phyloP scores from a whole-genome alignment of 1,140 invertebrate species.

The Drosophila aff. region DNA sequence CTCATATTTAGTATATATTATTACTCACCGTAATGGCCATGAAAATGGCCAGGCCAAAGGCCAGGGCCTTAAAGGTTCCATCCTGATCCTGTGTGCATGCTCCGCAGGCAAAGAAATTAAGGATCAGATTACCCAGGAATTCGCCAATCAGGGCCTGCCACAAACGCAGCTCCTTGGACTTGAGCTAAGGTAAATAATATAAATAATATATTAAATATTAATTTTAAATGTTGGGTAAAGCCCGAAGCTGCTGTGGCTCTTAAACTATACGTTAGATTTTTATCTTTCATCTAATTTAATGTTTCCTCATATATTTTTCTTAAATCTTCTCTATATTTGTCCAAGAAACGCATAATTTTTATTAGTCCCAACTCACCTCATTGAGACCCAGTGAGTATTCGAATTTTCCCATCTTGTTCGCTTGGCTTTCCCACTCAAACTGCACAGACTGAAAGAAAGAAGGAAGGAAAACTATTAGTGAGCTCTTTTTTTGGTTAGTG shows the following conservation, averaged over 20 bases:
- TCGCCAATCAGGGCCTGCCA: constrained; percentile 92
- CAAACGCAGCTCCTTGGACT: constrained; percentile 87
- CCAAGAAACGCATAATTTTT: not conserved
- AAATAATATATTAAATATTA: not conserved
- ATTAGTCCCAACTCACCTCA: constrained; percentile 81
- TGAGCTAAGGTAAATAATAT: constrained; percentile 79
- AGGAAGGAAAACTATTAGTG: constrained; percentile 7
- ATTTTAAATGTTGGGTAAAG: too few relatives aligned
- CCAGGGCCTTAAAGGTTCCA: constrained; percentile 92
- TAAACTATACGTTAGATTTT: too few relatives aligned
- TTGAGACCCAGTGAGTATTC: constrained; percentile 88
- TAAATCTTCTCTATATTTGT: too few relatives aligned
- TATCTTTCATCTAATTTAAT: too few relatives aligned
- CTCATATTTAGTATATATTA: not conserved
- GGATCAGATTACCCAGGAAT: constrained; percentile 91
- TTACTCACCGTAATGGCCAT: constrained; percentile 90
- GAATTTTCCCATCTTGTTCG: constrained; percentile 86
- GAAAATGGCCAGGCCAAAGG: constrained; percentile 94
- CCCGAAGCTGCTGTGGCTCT: too few relatives aligned
- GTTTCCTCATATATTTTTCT: too few relatives aligned
- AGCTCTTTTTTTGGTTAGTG: constrained; percentile 2
- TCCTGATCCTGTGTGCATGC: constrained; percentile 87
- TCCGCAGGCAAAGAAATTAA: constrained; percentile 94
- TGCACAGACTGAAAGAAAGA: constrained; percentile 43
- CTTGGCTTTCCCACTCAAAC: constrained; percentile 26